These are phyloP conservation scores for Tetragonula carbonaria DNA, from an alignment of 2,888 invertebrate species.

Conservation along the genomic window DNA sequence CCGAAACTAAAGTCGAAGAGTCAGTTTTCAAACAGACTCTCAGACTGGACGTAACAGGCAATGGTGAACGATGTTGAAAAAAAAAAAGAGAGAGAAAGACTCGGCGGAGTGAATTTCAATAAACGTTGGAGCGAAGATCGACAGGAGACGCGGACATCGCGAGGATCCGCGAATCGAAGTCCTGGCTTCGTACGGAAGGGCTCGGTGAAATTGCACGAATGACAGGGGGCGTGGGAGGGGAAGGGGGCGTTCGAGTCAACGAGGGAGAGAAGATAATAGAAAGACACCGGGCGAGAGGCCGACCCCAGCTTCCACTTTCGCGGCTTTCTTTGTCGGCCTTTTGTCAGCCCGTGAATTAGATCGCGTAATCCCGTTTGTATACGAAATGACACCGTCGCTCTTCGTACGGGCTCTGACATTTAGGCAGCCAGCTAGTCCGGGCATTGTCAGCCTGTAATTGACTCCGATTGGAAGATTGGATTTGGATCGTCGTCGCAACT, in stretches of 20 bases:
- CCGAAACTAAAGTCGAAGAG: background rate
- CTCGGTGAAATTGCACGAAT: conserved; percentile 42
- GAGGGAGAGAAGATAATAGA: conserved; percentile 27
- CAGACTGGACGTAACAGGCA: background rate
- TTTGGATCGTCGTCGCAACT: conserved; percentile 80
- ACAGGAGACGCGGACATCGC: conserved; percentile 6
- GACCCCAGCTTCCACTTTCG: conserved; percentile 67
- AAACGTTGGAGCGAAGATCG: conserved; percentile 24
- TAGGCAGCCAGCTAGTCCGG: conserved; percentile 75
- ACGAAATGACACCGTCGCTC: conserved; percentile 82
- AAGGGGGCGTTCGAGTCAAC: background rate
- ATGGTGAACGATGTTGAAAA: background rate
- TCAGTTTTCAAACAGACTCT: conserved; percentile 1
- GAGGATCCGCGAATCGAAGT: conserved; percentile 6
- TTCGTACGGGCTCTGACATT: conserved; percentile 80
- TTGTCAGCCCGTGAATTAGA: conserved; percentile 82
- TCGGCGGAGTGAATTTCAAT: conserved; percentile 29
- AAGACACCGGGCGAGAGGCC: conserved; percentile 45
- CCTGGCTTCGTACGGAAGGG: background rate
- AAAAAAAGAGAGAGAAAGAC: background rate
- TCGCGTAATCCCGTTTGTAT: conserved; percentile 83
- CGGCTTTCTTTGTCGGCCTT: conserved; percentile 74
- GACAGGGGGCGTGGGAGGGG: conserved; percentile 1
- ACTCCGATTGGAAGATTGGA: conserved; percentile 83
- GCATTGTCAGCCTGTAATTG: conserved; percentile 82